Evolutionary conservation across 2,888 invertebrate genomes (phyloP).

Genomic region (Tribolium freemani): DNA sequence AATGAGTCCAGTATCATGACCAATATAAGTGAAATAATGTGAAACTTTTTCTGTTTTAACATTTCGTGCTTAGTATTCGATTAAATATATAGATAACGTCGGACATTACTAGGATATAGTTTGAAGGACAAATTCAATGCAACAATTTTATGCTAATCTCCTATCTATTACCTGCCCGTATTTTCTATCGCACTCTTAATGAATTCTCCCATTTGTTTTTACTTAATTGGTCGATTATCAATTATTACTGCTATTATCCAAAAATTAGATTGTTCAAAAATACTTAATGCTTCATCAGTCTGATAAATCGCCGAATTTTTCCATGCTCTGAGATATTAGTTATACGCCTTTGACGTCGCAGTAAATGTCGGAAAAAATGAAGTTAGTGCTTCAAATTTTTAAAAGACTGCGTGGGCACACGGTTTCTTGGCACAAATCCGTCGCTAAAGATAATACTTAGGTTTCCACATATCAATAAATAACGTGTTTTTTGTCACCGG

Average conservation of each 20-base stretch:
- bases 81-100: conserved; percentile 42
- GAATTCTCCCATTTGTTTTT: not conserved
- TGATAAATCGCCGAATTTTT: not conserved
- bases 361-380: conserved; percentile 25
- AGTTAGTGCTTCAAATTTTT: conserved; percentile 27
- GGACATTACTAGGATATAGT: conserved; percentile 39
- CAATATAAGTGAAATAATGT: conserved; percentile 25
- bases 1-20: conserved; percentile 14
- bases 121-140: conserved; percentile 48
- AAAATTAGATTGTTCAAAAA: too few species aligned
- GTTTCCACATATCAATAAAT: conserved; percentile 17
- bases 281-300: too few species aligned
- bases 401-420: conserved; percentile 36
- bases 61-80: conserved; percentile 41
- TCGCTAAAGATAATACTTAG: conserved; percentile 31
- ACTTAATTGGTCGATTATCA: conserved; percentile 2
- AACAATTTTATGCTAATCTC: conserved; percentile 46
- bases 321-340: not conserved
- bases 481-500: conserved; percentile 8
- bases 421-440: conserved; percentile 31
- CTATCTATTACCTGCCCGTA: conserved; percentile 41
- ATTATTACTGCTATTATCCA: too few species aligned
- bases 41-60: conserved; percentile 14
- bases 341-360: not conserved
- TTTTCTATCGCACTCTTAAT: conserved; percentile 26